Evolutionary conservation across 2,888 invertebrate species (phyloP).

Genomic region (Eilema griseolum): DNA sequence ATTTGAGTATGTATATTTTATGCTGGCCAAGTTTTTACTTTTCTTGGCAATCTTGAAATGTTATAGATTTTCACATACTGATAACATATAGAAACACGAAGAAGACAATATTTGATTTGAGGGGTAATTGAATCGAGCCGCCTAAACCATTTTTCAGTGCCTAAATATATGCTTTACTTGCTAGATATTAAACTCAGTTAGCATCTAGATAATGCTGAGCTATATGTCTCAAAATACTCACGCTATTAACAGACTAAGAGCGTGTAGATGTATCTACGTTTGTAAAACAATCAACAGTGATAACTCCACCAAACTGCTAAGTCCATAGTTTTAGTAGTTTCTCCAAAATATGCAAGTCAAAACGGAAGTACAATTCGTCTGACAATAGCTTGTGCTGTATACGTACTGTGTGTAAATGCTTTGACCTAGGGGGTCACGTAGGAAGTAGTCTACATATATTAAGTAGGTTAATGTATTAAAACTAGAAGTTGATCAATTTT

Average conservation of each 20-base stretch:
- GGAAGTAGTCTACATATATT: conserved; percentile 29
- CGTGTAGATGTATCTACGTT: background rate
- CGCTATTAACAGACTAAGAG: too few relatives aligned
- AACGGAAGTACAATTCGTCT: conserved; percentile 45
- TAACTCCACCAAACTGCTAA: background rate
- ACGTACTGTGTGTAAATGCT: conserved; percentile 21
- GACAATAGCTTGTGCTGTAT: conserved; percentile 34
- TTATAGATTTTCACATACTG: too few relatives aligned
- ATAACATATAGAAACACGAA: too few relatives aligned
- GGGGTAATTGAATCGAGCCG: too few relatives aligned
- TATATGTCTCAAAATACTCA: background rate
- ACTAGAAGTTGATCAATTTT: background rate
- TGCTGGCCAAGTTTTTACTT: too few relatives aligned
- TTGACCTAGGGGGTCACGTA: conserved; percentile 33
- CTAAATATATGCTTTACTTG: too few relatives aligned
- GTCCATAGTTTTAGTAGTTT: conserved; percentile 25
- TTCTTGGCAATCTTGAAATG: too few relatives aligned
- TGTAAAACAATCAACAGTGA: background rate
- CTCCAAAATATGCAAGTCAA: conserved; percentile 46
- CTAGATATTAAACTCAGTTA: background rate
- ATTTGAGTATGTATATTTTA: too few relatives aligned
- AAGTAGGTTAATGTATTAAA: conserved; percentile 15
- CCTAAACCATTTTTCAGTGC: too few relatives aligned
- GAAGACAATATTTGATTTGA: too few relatives aligned
- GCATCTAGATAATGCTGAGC: background rate